Evolutionary conservation across 2,888 invertebrate genomes (phyloP), one percentile per base, ranked within the genome.

Genomic region (Abscondita cerata): DNA sequence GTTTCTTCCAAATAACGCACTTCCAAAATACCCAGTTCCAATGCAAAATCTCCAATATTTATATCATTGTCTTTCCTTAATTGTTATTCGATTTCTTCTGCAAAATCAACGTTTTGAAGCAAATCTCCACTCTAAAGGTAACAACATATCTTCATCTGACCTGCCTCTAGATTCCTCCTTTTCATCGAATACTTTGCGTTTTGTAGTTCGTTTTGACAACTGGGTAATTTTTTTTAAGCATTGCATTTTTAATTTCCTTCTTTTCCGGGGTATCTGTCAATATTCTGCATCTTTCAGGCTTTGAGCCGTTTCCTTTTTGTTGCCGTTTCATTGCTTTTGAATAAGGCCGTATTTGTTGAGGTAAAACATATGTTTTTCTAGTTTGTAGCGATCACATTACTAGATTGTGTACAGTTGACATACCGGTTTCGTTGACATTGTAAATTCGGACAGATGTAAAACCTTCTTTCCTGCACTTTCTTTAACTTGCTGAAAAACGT

Each of bases 361-460:
- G 50, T 1, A 16, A 4, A 34, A 50, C 11, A 50, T 34, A 50
- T 34, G 3, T 34, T 4, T 50, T 2, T 50, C 34, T 50, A 13
- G 3, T 33, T 50, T 12, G 13, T 34, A 3, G 75, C 74, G 52
- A 79, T 51, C 36, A 78, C 66, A 61, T 73, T 74, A 5, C 68
- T 61, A 3, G 73, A 51, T 69, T 70, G 25, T 75, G 75, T 0
- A 79, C 77, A 1, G 76, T 80, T 15, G 75, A 75, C 3, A 75
- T 52, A 1, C 72, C 75, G 18, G 74, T 75, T 68, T 79, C 76
- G 67, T 78, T 76, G 13, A 74, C 38, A 59, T 78, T 78, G 52
- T 66, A 78, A 16, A 77, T 20, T 1, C 20, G 3, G n/a, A 31
- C 44, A 31, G 44, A 44, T 31, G 11, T 20, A 40, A 52, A 40